A percentile compares a stretch with the other conserved stretches of the same genome.
phyloP scores from a whole-genome alignment of 2,113 vertebrate species.

The Cynopterus brachyotis region DNA sequence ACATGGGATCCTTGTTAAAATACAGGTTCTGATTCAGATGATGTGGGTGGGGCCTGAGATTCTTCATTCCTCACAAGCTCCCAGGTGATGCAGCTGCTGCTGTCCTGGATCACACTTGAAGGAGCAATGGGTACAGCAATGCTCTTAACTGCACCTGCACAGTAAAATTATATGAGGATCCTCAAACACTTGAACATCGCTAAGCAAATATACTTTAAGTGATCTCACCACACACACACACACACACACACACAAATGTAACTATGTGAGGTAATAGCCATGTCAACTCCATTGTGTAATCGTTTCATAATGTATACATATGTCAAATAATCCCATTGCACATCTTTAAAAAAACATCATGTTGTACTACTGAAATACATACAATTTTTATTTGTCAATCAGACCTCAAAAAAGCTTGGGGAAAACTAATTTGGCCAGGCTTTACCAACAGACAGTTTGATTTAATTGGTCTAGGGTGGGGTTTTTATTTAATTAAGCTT shows the following conservation, averaged over 20 bases:
- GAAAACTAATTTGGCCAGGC: not conserved
- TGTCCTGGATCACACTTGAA: not conserved
- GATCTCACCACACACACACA: not conserved
- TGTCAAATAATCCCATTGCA: not conserved
- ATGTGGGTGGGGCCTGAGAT: not conserved
- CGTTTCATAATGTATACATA: not conserved
- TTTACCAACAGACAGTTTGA: not conserved
- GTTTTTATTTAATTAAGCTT: not conserved
- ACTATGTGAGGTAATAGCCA: not conserved
- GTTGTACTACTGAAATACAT: not conserved
- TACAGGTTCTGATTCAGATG: not conserved
- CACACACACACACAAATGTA: not conserved
- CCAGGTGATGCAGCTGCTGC: not conserved
- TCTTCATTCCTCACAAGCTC: conserved; percentile 21
- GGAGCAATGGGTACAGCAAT: not conserved
- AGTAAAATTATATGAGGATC: conserved; percentile 13
- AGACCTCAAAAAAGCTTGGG: not conserved
- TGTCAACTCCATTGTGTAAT: not conserved
- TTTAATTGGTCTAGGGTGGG: not conserved
- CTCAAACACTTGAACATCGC: not conserved
- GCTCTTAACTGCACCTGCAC: not conserved
- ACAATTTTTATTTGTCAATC: not conserved
- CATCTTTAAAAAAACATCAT: not conserved
- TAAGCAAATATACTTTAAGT: not conserved
- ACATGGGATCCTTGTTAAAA: conserved; percentile 11